phyloP scores from a whole-genome alignment of 2,797 vertebrate genomes.

The Calcarius lapponicus region DNA sequence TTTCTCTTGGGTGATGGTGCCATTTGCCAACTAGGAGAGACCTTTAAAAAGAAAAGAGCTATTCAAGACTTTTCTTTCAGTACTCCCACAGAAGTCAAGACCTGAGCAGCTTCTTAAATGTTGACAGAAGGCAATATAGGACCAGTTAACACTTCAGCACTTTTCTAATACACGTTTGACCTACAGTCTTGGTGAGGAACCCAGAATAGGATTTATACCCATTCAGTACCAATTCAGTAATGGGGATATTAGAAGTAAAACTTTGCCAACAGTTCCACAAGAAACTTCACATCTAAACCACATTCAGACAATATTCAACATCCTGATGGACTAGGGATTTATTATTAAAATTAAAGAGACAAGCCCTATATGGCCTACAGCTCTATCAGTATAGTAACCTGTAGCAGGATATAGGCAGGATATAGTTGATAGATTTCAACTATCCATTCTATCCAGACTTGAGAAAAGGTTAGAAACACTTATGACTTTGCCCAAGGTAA shows the following conservation, averaged over 20 bases:
- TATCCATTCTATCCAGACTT: neutral
- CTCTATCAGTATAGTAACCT: neutral
- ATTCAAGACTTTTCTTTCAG: slow-evolving; percentile 34
- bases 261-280: neutral
- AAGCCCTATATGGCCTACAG: neutral
- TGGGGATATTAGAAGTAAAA: neutral
- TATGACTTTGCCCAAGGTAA: neutral
- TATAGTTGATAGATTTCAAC: neutral
- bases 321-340: neutral
- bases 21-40: slow-evolving; percentile 43
- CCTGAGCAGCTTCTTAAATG: slow-evolving; percentile 37
- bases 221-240: neutral
- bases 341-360: neutral
- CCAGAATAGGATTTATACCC: neutral
- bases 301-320: neutral
- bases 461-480: neutral
- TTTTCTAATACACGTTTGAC: slow-evolving; percentile 12
- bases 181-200: neutral
- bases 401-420: neutral
- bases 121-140: slow-evolving; percentile 44
- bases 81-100: slow-evolving; percentile 46
- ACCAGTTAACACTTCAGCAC: slow-evolving; percentile 29
- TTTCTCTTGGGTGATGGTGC: slow-evolving; percentile 36
- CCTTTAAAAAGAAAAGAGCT: slow-evolving; percentile 50
- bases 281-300: neutral